Evolutionary conservation across 1,140 invertebrate genomes (phyloP), one percentile per base, ranked within the genome.

Genomic region (Drosophila truncata): DNA sequence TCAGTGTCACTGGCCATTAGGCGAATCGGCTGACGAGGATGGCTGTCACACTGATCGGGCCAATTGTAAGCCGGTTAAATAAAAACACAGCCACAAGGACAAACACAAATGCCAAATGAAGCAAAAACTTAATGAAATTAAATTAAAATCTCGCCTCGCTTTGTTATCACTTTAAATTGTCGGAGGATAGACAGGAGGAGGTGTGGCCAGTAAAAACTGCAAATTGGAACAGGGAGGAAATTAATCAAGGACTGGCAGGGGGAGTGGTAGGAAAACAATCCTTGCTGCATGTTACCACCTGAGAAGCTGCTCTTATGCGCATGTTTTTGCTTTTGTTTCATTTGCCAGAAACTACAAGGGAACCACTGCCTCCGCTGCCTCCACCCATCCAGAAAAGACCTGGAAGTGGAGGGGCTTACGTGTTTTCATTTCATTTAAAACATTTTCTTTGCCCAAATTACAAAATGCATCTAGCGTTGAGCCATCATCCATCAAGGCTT

Each of bases 351-450:
- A 82, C 86, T 85, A 90, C 85, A 90, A 37, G 50, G 33, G 33
- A 54, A 16, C 44, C 31, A 9, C 39, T 37, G 23, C 10, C 27
- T 6, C 27, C 27, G 27, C 25, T 3, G 25, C 23, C 46, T 25
- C 10, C n/a, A 3, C 13, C 50, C 18, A 23, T 18, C 18, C 31
- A 11, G 8, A n/a, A 20, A 35, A 37, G 52, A 54, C 3, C 18
- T 20, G n/a, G 47, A 13, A 2, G 37, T n/a, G 47, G 54, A 60
- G 47, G 44, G 46, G 37, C 65, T 74, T 49, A 50, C 54, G 67
- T 90, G 85, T 90, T 90, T 90, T 90, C 85, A 71, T 90, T 90
- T 90, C 90, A 90, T 90, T 90, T 90, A 57, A 90, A 90, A 86
- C 86, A 90, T 90, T 90, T 90, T 90, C 78, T 82, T 85, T 85